A percentile compares a stretch with the other conserved stretches of the same genome.
These are phyloP conservation scores for Sabatieria punctata DNA, from an alignment of 2,888 invertebrate species.

Conservation along the genomic window DNA sequence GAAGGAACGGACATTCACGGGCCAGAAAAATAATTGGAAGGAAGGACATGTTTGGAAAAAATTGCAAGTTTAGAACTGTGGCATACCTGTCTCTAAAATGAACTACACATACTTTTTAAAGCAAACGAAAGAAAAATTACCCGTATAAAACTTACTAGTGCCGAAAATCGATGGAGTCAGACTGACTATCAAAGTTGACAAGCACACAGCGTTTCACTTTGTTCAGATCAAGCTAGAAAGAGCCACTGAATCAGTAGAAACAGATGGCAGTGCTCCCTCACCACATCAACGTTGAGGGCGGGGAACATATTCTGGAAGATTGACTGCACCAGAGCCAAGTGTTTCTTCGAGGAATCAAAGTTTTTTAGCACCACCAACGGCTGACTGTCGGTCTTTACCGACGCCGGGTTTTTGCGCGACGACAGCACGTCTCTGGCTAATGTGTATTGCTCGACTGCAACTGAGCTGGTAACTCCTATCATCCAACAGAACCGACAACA, in stretches of 20 bases:
- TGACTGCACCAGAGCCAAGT: conserved; percentile 74
- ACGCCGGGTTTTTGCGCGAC: conserved; percentile 55
- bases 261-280: conserved; percentile 34
- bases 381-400: conserved; percentile 50
- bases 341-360: conserved; percentile 38
- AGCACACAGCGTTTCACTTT: conserved; percentile 71
- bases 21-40: too few relatives aligned
- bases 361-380: conserved; percentile 59
- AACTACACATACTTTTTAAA: neutral
- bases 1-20: too few relatives aligned
- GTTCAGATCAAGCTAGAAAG: conserved; percentile 57
- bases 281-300: conserved; percentile 75
- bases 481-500: neutral
- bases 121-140: neutral
- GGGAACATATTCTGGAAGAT: conserved; percentile 99
- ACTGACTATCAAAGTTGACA: conserved; percentile 67
- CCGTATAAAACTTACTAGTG: conserved; percentile 50
- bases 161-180: conserved; percentile 69
- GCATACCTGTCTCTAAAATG: too few relatives aligned
- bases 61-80: too few relatives aligned
- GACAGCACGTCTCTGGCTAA: conserved; percentile 70
- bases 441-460: conserved; percentile 49
- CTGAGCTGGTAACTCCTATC: neutral
- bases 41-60: too few relatives aligned
- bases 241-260: conserved; percentile 5